phyloP scores from a whole-genome alignment of 1,140 invertebrate species.

The Amphibalanus amphitrite region DNA sequence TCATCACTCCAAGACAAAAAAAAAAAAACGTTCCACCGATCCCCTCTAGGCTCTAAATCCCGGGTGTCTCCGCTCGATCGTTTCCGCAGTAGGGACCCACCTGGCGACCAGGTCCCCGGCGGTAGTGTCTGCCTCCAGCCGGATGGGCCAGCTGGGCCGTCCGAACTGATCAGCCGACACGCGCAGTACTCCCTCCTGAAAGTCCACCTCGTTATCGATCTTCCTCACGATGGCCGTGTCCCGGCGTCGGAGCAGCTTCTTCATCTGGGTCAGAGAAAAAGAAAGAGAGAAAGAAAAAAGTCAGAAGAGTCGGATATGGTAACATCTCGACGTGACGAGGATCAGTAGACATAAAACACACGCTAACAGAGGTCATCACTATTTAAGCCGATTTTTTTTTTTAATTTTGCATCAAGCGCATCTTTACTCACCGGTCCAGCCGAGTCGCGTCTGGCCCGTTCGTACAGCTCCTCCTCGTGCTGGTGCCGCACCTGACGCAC shows the following conservation, averaged over 20 bases:
- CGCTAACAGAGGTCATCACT: too few relatives aligned
- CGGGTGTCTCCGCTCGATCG: too few relatives aligned
- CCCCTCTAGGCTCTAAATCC: too few relatives aligned
- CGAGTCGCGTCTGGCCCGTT: not conserved
- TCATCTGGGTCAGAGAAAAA: conserved; percentile 23
- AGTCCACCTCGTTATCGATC: conserved; percentile 28
- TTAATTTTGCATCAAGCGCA: too few relatives aligned
- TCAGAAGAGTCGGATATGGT: not conserved
- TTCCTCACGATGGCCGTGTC: conserved; percentile 22
- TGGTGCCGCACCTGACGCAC: conserved; percentile 43
- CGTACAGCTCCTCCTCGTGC: conserved; percentile 30
- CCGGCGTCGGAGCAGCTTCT: conserved; percentile 25
- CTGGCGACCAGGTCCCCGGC: conserved; percentile 33
- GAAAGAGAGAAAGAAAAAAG: conserved; percentile 3
- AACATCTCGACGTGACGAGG: too few relatives aligned
- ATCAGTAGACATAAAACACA: too few relatives aligned
- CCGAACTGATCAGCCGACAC: conserved; percentile 33
- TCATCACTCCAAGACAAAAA: too few relatives aligned
- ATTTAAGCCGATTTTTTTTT: too few relatives aligned
- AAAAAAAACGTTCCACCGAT: too few relatives aligned
- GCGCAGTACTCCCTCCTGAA: conserved; percentile 29
- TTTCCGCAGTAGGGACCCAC: too few relatives aligned
- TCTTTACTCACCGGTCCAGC: too few relatives aligned
- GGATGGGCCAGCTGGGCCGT: conserved; percentile 29
- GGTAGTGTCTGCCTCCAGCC: conserved; percentile 28